These are phyloP conservation scores for Dendrophyllia cribrosa DNA, from an alignment of 64 coral and sea anemone species.

Conservation along the genomic window DNA sequence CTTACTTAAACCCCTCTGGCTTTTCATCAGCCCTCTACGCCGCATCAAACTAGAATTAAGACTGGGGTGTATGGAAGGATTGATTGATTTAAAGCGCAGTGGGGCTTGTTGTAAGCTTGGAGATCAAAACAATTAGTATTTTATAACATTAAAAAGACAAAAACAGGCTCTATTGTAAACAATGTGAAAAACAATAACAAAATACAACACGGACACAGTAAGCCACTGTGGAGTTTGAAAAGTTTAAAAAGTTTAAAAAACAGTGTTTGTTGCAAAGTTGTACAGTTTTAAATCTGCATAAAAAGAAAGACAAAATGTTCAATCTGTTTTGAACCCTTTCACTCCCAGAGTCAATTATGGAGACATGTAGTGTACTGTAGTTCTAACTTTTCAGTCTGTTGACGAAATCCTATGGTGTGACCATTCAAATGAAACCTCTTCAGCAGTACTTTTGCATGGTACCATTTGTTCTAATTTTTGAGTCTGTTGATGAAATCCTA, in stretches of 20 bases:
- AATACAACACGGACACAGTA: neutral
- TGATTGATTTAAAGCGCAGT: conserved; percentile 71
- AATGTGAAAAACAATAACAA: no score
- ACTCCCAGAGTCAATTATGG: no score
- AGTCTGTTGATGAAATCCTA: no score
- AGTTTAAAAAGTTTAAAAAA: neutral
- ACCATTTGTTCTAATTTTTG: no score
- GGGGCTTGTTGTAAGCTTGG: conserved; percentile 93
- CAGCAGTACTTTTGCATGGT: no score
- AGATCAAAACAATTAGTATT: conserved; percentile 46
- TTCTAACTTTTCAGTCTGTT: no score
- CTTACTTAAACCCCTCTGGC: conserved; percentile 49
- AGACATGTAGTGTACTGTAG: no score
- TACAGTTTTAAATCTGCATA: no score
- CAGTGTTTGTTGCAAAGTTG: neutral
- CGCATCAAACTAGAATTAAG: conserved; percentile 76
- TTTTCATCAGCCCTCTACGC: conserved; percentile 37
- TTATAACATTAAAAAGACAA: neutral
- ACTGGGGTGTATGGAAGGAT: conserved; percentile 85
- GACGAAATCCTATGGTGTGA: no score
- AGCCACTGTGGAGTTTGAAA: neutral
- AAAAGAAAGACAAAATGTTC: no score
- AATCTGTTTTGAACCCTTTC: no score
- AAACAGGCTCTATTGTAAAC: neutral
- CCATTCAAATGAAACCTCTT: no score